Evolutionary conservation across 2,797 vertebrate species (phyloP).

Genomic region (Chaetophractus vellerosus): DNA sequence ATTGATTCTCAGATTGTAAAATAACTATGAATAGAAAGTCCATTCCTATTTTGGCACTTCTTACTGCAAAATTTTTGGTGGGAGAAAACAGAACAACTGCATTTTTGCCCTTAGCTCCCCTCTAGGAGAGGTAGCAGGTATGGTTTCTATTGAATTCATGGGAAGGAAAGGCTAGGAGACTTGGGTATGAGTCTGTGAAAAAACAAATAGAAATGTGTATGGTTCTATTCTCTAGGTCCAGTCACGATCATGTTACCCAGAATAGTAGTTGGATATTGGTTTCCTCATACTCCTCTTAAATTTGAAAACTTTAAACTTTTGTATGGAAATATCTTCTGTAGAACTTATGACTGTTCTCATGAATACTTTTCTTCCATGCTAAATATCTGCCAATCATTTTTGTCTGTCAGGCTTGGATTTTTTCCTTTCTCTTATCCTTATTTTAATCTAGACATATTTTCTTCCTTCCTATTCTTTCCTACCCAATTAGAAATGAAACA

Average conservation of each 20-base stretch:
- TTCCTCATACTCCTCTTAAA: neutral
- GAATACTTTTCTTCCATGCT: conserved; percentile 26
- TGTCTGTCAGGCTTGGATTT: conserved; percentile 19
- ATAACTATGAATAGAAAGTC: neutral
- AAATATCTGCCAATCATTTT: conserved; percentile 30
- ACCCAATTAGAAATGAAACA: neutral
- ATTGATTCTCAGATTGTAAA: conserved; percentile 57
- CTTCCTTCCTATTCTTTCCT: neutral
- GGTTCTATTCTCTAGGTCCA: neutral
- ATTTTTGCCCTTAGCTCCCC: neutral
- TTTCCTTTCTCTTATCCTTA: neutral
- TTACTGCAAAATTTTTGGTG: neutral
- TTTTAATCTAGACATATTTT: conserved; percentile 17
- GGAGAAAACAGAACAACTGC: neutral
- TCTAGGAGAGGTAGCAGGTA: neutral
- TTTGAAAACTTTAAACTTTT: conserved; percentile 58
- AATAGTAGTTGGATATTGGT: conserved; percentile 2
- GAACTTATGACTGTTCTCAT: neutral
- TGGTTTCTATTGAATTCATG: neutral
- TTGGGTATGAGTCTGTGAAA: neutral
- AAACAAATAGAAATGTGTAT: conserved; percentile 24
- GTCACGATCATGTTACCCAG: neutral
- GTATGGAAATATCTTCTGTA: conserved; percentile 9
- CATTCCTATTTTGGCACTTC: neutral
- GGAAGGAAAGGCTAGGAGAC: neutral